Conservation (phyloP, 2,888 invertebrate species). For the Chironomus riparius region DNA sequence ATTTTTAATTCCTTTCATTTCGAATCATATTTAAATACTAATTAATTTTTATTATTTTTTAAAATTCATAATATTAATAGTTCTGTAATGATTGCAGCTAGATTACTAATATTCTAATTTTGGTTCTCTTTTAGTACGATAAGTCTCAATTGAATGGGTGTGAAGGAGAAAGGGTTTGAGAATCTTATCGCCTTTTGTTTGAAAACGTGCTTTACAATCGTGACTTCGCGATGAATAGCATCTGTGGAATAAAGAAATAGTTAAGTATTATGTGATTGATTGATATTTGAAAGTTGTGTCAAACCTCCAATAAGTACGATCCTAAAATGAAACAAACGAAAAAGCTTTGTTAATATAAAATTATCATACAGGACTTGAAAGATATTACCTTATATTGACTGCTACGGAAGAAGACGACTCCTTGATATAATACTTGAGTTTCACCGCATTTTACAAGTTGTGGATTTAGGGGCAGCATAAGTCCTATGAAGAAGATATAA, state of each 20-base stretch:
- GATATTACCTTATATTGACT: not conserved
- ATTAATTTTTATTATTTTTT: no score
- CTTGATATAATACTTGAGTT: conserved; percentile 25
- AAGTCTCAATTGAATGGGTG: not conserved
- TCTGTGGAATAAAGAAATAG: not conserved
- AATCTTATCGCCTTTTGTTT: conserved; percentile 3
- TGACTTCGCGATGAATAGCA: not conserved
- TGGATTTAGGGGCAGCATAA: not conserved
- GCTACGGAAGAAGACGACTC: conserved; percentile 2
- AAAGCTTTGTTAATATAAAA: no score
- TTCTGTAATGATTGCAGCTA: no score
- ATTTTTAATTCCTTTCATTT: not conserved
- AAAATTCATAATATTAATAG: no score
- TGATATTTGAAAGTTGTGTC: not conserved
- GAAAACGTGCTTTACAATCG: conserved; percentile 19
- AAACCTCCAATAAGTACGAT: conserved; percentile 12
- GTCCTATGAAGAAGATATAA: not conserved
- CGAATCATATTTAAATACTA: not conserved
- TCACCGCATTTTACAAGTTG: conserved; percentile 10
- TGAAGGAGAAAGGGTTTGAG: conserved; percentile 12
- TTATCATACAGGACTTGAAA: no score
- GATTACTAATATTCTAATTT: no score
- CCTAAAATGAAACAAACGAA: not conserved
- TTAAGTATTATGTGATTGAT: no score
- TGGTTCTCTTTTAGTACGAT: not conserved